Base-by-base conservation (phyloP, 2,113 vertebrate genomes). In the Tragelaphus buxtoni region DNA sequence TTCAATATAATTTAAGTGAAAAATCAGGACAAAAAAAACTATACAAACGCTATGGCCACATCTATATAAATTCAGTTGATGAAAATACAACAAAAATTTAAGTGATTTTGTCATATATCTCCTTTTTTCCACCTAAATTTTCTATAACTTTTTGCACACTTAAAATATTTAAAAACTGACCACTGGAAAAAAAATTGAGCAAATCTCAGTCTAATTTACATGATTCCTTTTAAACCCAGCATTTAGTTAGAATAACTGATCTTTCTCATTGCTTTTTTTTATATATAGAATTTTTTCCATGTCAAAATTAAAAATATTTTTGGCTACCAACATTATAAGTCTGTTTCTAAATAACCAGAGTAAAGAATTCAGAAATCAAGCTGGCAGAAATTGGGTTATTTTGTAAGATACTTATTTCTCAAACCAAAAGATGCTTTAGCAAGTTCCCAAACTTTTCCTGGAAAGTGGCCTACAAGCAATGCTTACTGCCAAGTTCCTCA, bases 331-430 rank as follows among this genome's bases (percentile, higher is more conserved):
- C 61, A 81, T 51, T 94, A 1, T 56, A 86, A 83, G n/a, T 74
- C 39, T 97, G n/a, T 95, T 92, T 94, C 88, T 51, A 96, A 96
- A 92, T 56, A 92, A 65, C 65, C 39, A 88, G 28, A 49, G 69
- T 90, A 90, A 94, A 95, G 49, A 96, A 94, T 77, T 94, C 74
- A 95, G 56, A 94, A 96, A 90, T 65, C 80, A 93, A 86, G 35
- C 42, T 95, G 69, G 92, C 42, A 96, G 47, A 97, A 95, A 90
- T 9, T 53, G 32, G 55, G 17, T 88, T 42, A 84, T 87, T 94
- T 92, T 91, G 39, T 89, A 95, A 96, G 63, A 84, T 11, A 81
- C 2, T 2, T 56, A 53, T 82, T 95, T 97, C 55, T 95, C 83
- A 82, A 95, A 63, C 9, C 42, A 77, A 74, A 91, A 98, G 22